Evolutionary conservation across 2,113 vertebrate species (phyloP).

Genomic region (Myodes glareolus): DNA sequence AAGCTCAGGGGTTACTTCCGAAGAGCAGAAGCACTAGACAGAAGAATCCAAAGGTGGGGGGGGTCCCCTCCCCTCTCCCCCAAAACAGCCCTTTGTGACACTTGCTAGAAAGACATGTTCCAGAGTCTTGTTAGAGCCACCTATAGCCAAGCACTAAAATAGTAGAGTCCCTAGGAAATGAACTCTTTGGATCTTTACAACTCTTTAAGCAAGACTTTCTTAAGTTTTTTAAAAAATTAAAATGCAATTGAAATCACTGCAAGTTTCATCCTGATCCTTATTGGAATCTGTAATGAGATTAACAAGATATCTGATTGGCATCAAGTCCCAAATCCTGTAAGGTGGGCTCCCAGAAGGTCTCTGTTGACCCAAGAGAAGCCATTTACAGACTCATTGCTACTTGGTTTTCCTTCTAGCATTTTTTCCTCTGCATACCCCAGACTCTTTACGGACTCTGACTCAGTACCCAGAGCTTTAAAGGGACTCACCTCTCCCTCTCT

Average conservation of each 20-base stretch:
- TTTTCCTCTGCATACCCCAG: constrained; percentile 81
- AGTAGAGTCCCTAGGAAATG: constrained; percentile 41
- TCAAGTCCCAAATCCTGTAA: constrained; percentile 78
- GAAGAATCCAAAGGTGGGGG: constrained; percentile 50
- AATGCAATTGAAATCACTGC: constrained; percentile 82
- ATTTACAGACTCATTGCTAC: constrained; percentile 83
- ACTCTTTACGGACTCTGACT: constrained; percentile 80
- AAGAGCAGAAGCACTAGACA: constrained; percentile 81
- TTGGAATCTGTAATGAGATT: constrained; percentile 80
- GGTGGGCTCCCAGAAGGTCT: constrained; percentile 81
- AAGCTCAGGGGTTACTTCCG: constrained; percentile 81
- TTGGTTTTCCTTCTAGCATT: constrained; percentile 84
- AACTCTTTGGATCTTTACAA: constrained; percentile 77
- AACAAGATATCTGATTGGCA: constrained; percentile 82
- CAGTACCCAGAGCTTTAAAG: constrained; percentile 79
- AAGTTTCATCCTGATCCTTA: constrained; percentile 79
- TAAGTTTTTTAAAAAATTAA: constrained; percentile 86
- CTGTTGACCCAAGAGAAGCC: constrained; percentile 82
- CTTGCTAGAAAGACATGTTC: constrained; percentile 71
- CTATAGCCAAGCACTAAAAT: constrained; percentile 68
- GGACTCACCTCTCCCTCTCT: constrained; percentile 52
- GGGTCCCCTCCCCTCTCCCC: constrained; percentile 69
- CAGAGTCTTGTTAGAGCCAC: constrained; percentile 57
- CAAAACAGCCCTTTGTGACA: constrained; percentile 71
- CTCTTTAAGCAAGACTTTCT: constrained; percentile 80